A percentile compares a stretch with the other conserved stretches of the same genome.
Evolutionary conservation across 2,113 vertebrate species (phyloP).

Genomic region (Bubo blakistoni): DNA sequence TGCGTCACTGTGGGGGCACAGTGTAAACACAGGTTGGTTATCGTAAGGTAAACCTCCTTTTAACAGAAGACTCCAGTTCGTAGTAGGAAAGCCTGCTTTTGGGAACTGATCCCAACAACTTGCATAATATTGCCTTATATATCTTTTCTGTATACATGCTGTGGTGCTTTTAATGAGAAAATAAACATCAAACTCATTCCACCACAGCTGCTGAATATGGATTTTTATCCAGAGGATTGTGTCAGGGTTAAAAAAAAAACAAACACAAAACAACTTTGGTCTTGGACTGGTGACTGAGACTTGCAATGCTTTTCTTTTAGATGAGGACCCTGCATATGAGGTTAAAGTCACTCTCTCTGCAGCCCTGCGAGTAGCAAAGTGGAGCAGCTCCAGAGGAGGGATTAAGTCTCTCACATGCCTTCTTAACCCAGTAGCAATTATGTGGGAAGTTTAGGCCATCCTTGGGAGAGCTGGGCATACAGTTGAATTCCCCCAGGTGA

Average conservation of each 20-base stretch:
- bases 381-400: neutral
- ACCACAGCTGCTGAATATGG: neutral
- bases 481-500: neutral
- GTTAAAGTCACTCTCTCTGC: neutral
- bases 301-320: neutral
- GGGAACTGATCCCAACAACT: neutral
- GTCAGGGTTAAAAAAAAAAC: neutral
- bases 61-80: neutral
- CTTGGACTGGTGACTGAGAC: neutral
- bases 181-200: fast-evolving
- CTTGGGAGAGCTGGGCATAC: neutral
- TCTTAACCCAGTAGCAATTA: neutral
- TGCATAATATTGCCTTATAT: neutral
- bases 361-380: neutral
- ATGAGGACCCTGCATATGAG: neutral
- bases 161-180: neutral
- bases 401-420: neutral
- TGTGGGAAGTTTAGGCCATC: neutral
- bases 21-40: neutral
- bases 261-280: too few species aligned
- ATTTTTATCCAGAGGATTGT: neutral
- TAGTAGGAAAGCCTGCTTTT: neutral
- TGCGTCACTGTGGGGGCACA: neutral
- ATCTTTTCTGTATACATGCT: neutral
- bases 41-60: neutral